Base-by-base conservation (phyloP, 2,888 invertebrate genomes). In the Diaperis boleti region DNA sequence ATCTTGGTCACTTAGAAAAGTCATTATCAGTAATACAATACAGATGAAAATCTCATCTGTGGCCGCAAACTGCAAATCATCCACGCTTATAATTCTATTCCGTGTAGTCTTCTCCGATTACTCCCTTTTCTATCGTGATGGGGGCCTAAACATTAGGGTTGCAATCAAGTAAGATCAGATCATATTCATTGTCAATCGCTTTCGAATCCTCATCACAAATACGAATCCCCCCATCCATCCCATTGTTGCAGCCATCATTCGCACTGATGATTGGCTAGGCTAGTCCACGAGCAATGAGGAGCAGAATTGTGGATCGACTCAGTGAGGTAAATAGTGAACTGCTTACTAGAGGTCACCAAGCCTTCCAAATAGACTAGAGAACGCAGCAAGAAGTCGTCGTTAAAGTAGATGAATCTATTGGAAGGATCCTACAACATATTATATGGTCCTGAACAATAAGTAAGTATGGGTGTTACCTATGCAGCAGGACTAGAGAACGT, bases 381-480 rank as follows among this genome's bases (percentile, higher is more conserved):
- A 0, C 90, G 91, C 69, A 93, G 82, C 77, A 91, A 87, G 15
- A 92, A 87, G 75, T 93, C 92, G 78, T 92, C 92, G 73, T 92
- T 92, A 68, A 93, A 83, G 76, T 93, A 93, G 39, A 93, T 82
- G 78, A 92, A 93, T 68, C 88, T 85, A 65, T 89, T 85, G 0
- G 92, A 92, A 7, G 88, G 70, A 93, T 93, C 67, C 89, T 86
- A 70, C 78, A 84, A 71, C 79, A 67, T 65, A 45, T 3, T n/a
- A n/a, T n/a, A n/a, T n/a, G n/a, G n/a, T n/a, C n/a, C n/a, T n/a
- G n/a, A n/a, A n/a, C n/a, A n/a, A n/a, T n/a, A n/a, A n/a, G n/a
- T n/a, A n/a, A n/a, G n/a, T n/a, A n/a, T n/a, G 31, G 4, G 29
- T 13, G 41, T 31, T 13, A 86, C 87, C 85, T 83, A 74, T 87